Percentiles rank a stretch among this genome's conserved stretches.
Conservation (phyloP, 2,888 invertebrate genomes). For the Gandaritis pyraliata region DNA sequence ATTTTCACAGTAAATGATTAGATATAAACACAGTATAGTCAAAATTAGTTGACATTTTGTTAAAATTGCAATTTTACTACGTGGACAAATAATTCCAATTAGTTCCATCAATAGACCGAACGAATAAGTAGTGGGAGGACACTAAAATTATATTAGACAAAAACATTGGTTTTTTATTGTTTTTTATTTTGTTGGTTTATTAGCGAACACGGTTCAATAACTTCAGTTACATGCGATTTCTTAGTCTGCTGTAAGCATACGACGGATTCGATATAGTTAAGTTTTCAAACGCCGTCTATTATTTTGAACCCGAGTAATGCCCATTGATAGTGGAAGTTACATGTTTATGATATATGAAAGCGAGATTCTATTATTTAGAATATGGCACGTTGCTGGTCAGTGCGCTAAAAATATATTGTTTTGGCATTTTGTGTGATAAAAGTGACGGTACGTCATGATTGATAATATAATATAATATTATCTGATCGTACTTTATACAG, state of each 20-base stretch:
- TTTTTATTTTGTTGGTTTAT: no score
- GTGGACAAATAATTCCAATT: background rate
- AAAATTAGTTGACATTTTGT: background rate
- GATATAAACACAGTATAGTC: background rate
- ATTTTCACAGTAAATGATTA: background rate
- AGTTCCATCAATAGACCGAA: background rate
- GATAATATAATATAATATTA: background rate
- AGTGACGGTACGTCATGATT: background rate
- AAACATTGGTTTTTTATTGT: no score
- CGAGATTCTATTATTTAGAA: background rate
- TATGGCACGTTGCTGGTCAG: background rate
- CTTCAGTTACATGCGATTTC: no score
- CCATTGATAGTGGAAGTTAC: background rate
- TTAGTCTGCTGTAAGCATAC: no score
- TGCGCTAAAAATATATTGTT: constrained; percentile 5
- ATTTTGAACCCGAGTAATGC: background rate
- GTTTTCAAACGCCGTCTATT: background rate
- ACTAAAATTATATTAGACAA: background rate
- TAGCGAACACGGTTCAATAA: no score
- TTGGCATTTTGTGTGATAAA: constrained; percentile 17
- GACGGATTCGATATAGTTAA: no score
- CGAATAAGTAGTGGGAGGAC: no score
- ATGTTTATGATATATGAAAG: background rate
- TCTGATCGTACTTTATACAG: background rate
- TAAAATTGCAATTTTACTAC: no score